A percentile compares a stretch with the other conserved stretches of the same genome.
phyloP scores from a whole-genome alignment of 2,797 vertebrate genomes.

The Myotis daubentonii region DNA sequence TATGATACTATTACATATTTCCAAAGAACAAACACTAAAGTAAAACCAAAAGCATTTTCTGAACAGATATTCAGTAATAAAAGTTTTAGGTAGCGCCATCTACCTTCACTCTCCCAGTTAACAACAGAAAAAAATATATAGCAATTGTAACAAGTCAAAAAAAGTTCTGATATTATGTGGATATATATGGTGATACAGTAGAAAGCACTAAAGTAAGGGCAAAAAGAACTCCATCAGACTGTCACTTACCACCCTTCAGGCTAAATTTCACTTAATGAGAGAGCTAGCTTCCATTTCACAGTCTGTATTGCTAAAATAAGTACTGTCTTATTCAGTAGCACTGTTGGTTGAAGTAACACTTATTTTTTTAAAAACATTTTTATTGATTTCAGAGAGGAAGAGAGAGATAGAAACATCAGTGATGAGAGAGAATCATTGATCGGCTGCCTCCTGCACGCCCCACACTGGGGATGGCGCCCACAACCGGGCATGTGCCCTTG shows the following conservation, averaged over 20 bases:
- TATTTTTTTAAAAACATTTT: neutral
- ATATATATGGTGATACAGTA: neutral
- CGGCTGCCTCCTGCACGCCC: neutral
- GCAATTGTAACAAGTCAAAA: neutral
- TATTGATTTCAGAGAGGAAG: neutral
- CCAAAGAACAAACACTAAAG: slow-evolving; percentile 14
- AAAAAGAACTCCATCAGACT: neutral
- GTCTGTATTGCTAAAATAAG: neutral
- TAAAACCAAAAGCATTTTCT: slow-evolving; percentile 16
- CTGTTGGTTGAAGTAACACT: neutral
- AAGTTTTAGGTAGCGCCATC: neutral
- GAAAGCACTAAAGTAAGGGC: neutral
- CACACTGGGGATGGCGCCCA: too few species aligned
- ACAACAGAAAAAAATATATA: neutral
- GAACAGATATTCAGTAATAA: slow-evolving; percentile 14
- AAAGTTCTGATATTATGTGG: neutral
- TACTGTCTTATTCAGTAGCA: neutral
- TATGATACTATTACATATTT: neutral
- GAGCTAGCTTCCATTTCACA: neutral
- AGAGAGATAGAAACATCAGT: neutral
- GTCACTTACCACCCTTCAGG: neutral
- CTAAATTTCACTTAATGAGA: neutral
- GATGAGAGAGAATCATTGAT: neutral
- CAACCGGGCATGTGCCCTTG: neutral
- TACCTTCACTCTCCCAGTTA: neutral